Base-by-base conservation (phyloP, 2,888 invertebrate genomes). In the Pycnomerus fuliginosus region DNA sequence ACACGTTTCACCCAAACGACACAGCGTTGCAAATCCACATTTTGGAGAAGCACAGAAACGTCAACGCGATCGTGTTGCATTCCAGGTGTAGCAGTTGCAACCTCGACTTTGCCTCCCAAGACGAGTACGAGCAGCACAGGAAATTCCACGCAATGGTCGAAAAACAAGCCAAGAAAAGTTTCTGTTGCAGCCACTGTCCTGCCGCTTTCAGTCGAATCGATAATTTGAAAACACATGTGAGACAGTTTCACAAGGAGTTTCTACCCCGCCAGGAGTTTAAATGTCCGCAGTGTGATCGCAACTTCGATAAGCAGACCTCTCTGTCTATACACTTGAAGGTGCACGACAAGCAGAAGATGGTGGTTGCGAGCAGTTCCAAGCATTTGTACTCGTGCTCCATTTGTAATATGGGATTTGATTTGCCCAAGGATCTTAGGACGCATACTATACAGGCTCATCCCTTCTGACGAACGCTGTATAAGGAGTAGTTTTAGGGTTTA, bases 241-340 rank as follows among this genome's bases (percentile, higher is more conserved):
- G 79, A 57, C 74, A 78, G 52, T 80, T 82, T 54, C 79, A 80
- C 60, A 67, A 68, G 23, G 60, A 75, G 12, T 74, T 73, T 2
- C 69, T 74, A 65, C 23, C 23, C 11, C 74, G 20, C 66, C 75
- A 46, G 1, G 60, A 54, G 3, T 79, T 79, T 56, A 77, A 77
- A 64, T 85, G 85, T 55, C 79, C 79, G 52, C 76, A 82, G 35
- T 85, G 85, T 53, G 80, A 80, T 1, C 80, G 83, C 49, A 74
- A 76, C 0, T 78, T 84, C 33, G 77, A 75, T 45, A 82, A 83
- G 8, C 80, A 80, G 13, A 71, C 77, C 11, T 83, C 84, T 7
- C 64, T 85, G 16, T 80, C 80, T 34, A 83, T 72, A 70, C 84
- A 78, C 68, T 76, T 69, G 68, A 82, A 75, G 65, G 81, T 63